Evolutionary conservation across 2,888 invertebrate species (phyloP).

Genomic region (Ditula angustiorana): DNA sequence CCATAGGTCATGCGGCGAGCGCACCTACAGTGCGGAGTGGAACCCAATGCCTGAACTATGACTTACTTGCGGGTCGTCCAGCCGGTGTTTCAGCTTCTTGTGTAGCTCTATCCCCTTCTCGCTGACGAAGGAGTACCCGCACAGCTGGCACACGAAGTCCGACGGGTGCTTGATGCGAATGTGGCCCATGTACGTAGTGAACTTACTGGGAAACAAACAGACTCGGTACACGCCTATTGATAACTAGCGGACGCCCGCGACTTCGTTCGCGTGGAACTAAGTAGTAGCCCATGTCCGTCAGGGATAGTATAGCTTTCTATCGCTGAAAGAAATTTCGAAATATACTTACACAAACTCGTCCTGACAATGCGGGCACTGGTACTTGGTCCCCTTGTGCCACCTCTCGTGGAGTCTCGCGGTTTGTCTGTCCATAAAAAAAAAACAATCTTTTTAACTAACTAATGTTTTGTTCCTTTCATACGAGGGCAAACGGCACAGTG

Average conservation of each 20-base stretch:
- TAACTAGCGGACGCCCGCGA: too few species aligned
- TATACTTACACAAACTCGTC: slow-evolving; percentile 72
- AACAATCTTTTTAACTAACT: background rate
- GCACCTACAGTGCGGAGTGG: too few species aligned
- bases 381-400: slow-evolving; percentile 77
- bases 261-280: too few species aligned
- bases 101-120: slow-evolving; percentile 76
- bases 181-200: slow-evolving; percentile 80
- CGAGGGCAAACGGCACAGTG: background rate
- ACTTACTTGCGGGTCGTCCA: slow-evolving; percentile 47
- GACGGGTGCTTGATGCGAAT: slow-evolving; percentile 77
- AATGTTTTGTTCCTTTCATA: too few species aligned
- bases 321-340: too few species aligned
- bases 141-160: slow-evolving; percentile 74
- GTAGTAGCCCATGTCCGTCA: too few species aligned
- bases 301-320: too few species aligned
- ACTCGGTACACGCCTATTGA: background rate
- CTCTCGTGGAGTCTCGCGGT: slow-evolving; percentile 72
- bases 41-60: too few species aligned
- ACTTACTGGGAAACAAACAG: slow-evolving; percentile 59
- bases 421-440: slow-evolving; percentile 53
- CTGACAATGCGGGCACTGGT: slow-evolving; percentile 71
- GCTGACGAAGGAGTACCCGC: slow-evolving; percentile 77
- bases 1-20: too few species aligned
- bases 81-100: slow-evolving; percentile 72